These are phyloP conservation scores for Psittacara wagleri DNA, from an alignment of 2,113 vertebrate genomes.

Conservation along the genomic window DNA sequence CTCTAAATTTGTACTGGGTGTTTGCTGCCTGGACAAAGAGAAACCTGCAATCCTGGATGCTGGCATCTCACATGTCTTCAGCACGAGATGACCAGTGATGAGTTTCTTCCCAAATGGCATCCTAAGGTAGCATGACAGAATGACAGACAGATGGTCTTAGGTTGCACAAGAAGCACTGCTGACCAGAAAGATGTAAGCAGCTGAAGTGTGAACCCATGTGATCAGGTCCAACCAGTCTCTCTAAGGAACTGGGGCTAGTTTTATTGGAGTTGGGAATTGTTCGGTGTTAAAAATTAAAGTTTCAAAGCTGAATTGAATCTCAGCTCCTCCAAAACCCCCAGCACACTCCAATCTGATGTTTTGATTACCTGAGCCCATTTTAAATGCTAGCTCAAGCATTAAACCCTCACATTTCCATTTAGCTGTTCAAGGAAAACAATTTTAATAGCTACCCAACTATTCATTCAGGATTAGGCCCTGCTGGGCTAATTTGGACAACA, in stretches of 20 bases:
- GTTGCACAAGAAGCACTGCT: not conserved
- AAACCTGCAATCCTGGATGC: not conserved
- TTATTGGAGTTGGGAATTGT: not conserved
- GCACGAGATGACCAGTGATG: not conserved
- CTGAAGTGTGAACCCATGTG: not conserved
- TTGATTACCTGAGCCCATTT: constrained; percentile 37
- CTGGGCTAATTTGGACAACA: constrained; percentile 24
- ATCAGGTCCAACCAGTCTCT: not conserved
- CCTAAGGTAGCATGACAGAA: not conserved
- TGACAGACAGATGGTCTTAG: not conserved
- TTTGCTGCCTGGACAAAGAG: not conserved
- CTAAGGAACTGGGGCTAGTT: not conserved
- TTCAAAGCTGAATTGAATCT: not conserved
- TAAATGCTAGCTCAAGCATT: constrained; percentile 8
- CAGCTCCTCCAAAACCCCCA: not conserved
- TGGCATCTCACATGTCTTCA: not conserved
- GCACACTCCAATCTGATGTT: not conserved
- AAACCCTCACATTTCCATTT: constrained; percentile 11
- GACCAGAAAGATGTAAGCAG: not conserved
- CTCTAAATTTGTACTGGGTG: not conserved
- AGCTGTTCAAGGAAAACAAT: constrained; percentile 31
- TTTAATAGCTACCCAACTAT: constrained; percentile 28
- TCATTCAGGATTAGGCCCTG: constrained; percentile 30
- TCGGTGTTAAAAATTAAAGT: not conserved
- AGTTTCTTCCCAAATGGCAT: not conserved